Evolutionary conservation across 2,113 vertebrate genomes (phyloP), one percentile per base, ranked within the genome.

Genomic region (Nycticebus coucang): DNA sequence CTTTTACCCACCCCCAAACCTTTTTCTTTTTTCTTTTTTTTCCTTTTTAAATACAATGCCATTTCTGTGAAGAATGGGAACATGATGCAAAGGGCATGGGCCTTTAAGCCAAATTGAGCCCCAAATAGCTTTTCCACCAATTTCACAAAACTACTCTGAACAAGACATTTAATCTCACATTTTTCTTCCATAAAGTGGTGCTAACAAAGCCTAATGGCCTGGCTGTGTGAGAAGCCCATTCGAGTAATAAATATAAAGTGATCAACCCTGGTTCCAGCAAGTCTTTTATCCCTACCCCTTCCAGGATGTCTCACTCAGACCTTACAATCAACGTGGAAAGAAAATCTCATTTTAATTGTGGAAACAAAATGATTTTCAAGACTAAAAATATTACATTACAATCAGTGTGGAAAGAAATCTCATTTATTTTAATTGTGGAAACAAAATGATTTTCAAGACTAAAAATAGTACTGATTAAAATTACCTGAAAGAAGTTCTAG

Each of bases 321-420:
- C 30, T 37, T 41, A 77, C 11, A 69, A 2, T 94, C 4, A 57
- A 1, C 9, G 18, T 62, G 41, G 60, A 83, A 50, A 89, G 59
- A 93, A 93, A 45, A 81, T 66, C 62, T 80, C 5, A 66, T 50
- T 84, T 80, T 92, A 84, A 37, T 86, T 84, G 64, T 92, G 64
- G 84, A 97, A 95, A 72, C 22, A 87, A 95, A 92, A 78, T 41
- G 33, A 72, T 80, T 92, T 97, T 77, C 83, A 77, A 96, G 77
- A 91, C 93, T 57, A 90, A 55, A 94, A 71, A 72, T 0, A 5
- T 12, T 74, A 14, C 12, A 9, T 50, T 50, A 50, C 13, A 68
- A 2, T 94, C 3, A 55, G 2, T 11, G 21, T 60, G 45, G 69
- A 86, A 55, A 89, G 57, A 93, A 41, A 80, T 64, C 60, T 82